Base-by-base conservation (phyloP, 2,113 vertebrate genomes). In the Bufo gargarizans region DNA sequence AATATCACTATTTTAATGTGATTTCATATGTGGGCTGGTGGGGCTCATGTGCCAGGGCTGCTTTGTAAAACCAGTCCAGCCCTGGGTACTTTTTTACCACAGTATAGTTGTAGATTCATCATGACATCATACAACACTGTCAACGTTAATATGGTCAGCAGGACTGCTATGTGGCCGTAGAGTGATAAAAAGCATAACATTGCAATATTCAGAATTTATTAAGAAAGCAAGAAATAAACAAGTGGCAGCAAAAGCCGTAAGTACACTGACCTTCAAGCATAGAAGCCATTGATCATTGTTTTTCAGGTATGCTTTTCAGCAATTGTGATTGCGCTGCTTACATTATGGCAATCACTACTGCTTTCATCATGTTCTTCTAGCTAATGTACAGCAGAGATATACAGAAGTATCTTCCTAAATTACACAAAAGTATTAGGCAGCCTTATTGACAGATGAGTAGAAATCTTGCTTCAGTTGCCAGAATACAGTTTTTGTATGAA, bases 281-380 rank as follows among this genome's bases (percentile, higher is more conserved):
- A 43, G 17, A 14, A 58, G 17, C 47, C 56, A 81, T 14, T 43
- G 58, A 81, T 61, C 56, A 81, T 61, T 81, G 43, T 61, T 77
- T 33, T 59, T 58, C 76, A 20, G 50, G 72, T 77, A 86, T 77
- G 11, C 45, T 53, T 86, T 65, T 58, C 58, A 65, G 84, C 74
- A 53, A 67, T 86, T 86, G 45, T 43, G 56, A 77, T 58, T 59
- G 85, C 74, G 7, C 0, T 19, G 13, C 74, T 77, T 61, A 77
- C 58, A 76, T 77, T 77, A 49, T 72, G 19, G 17, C 74, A 81
- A 61, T 81, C 79, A 45, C 58, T 58, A 20, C 20, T 19, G 79
- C 56, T 61, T 77, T 65, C 58, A 78, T 86, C 77, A 49, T 77
- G 6, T n/a, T 67, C 61, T 47, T 78, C 12, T n/a, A 17, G 58